These are phyloP conservation scores for Eupithecia abbreviata DNA, from an alignment of 2,888 invertebrate species.

Conservation along the genomic window DNA sequence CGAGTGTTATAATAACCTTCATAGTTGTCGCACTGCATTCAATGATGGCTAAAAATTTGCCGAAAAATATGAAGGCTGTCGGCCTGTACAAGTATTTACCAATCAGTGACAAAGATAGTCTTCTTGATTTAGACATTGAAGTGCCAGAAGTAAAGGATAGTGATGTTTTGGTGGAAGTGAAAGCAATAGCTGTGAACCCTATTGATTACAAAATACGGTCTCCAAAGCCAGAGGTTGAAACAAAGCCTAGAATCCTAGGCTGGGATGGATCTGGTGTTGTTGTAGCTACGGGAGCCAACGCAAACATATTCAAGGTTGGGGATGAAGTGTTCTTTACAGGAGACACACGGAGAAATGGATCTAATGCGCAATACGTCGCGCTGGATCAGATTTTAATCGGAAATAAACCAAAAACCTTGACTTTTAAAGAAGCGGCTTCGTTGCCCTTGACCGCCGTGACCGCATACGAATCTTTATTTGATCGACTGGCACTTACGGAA, in stretches of 20 bases:
- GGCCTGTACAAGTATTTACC: slow-evolving; percentile 75
- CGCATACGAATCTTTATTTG: slow-evolving; percentile 69
- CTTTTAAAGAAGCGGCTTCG: slow-evolving; percentile 75
- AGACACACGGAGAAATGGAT: slow-evolving; percentile 64
- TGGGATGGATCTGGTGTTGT: slow-evolving; percentile 75
- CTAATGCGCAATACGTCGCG: slow-evolving; percentile 72
- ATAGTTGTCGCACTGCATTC: slow-evolving; percentile 19
- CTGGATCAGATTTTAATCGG: slow-evolving; percentile 67
- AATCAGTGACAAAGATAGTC: slow-evolving; percentile 64
- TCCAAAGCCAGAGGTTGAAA: slow-evolving; percentile 65
- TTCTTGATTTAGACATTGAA: slow-evolving; percentile 66
- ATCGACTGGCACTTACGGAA: slow-evolving; percentile 67
- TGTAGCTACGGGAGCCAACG: slow-evolving; percentile 62
- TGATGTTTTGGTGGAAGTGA: slow-evolving; percentile 73
- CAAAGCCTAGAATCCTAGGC: slow-evolving; percentile 66
- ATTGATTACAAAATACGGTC: slow-evolving; percentile 74
- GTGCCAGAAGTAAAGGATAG: slow-evolving; percentile 59
- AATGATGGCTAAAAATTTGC: slow-evolving; percentile 53
- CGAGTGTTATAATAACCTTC: slow-evolving; percentile 22
- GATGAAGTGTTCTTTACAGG: slow-evolving; percentile 75
- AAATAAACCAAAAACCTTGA: slow-evolving; percentile 66
- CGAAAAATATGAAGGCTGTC: slow-evolving; percentile 73
- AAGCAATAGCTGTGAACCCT: slow-evolving; percentile 73
- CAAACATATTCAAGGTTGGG: slow-evolving; percentile 62
- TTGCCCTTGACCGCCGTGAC: slow-evolving; percentile 72